A percentile compares a stretch with the other conserved stretches of the same genome.
Evolutionary conservation across 1,140 invertebrate genomes (phyloP).

Genomic region (Pachypeltis micranthus): DNA sequence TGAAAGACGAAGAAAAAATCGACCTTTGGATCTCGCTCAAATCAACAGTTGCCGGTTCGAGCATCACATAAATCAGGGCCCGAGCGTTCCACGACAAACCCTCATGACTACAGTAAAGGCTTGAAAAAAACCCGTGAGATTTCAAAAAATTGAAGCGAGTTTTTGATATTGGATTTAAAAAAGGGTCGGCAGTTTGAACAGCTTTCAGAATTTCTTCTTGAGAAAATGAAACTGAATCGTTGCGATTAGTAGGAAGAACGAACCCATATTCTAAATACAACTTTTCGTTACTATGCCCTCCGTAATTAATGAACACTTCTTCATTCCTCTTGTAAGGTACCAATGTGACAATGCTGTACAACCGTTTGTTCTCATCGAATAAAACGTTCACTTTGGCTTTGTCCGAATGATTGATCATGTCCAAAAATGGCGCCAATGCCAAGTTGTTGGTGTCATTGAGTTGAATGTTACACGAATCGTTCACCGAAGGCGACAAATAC

Average conservation of each 20-base stretch:
- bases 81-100: slow-evolving; percentile 44
- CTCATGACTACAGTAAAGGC: slow-evolving; percentile 40
- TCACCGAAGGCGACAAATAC: slow-evolving; percentile 25
- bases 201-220: slow-evolving; percentile 23
- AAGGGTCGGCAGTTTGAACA: slow-evolving; percentile 19
- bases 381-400: slow-evolving; percentile 25
- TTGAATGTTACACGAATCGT: slow-evolving; percentile 21
- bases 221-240: slow-evolving; percentile 24
- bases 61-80: slow-evolving; percentile 33
- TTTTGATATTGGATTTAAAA: slow-evolving; percentile 29
- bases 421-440: slow-evolving; percentile 49
- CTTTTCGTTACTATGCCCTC: slow-evolving; percentile 28
- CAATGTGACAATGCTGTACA: slow-evolving; percentile 26
- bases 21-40: slow-evolving; percentile 27
- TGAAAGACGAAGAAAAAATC: background rate
- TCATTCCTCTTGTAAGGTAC: slow-evolving; percentile 25
- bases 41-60: slow-evolving; percentile 25
- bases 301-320: slow-evolving; percentile 31
- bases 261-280: slow-evolving; percentile 31
- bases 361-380: slow-evolving; percentile 22
- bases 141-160: slow-evolving; percentile 41
- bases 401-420: slow-evolving; percentile 47
- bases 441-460: slow-evolving; percentile 32
- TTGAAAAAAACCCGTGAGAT: slow-evolving; percentile 37
- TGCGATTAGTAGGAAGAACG: slow-evolving; percentile 26